These are phyloP conservation scores for Hemicentrotus pulcherrimus DNA, from an alignment of 35 echinoderm and acorn worm species.

Conservation along the genomic window DNA sequence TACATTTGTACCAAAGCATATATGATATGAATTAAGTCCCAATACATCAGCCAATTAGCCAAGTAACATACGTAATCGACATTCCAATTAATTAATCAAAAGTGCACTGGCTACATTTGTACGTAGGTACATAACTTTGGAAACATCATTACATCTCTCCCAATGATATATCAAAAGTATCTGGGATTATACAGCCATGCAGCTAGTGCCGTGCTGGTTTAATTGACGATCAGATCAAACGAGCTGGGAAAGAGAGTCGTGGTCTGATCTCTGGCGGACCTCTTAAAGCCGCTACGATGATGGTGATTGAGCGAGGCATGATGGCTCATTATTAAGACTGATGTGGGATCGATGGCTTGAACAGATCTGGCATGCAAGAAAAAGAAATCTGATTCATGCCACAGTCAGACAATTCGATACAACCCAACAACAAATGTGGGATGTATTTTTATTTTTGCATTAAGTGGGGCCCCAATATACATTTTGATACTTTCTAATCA, in stretches of 20 bases:
- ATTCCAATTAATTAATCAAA: not conserved
- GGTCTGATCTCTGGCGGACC: not conserved
- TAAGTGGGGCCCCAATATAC: no score
- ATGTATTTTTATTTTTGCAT: no score
- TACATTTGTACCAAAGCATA: no score
- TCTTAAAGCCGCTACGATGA: not conserved
- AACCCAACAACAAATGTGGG: not conserved
- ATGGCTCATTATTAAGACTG: conserved; percentile 13
- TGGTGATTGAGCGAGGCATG: conserved; percentile 8
- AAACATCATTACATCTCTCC: not conserved
- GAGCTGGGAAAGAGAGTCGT: not conserved
- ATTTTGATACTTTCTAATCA: no score
- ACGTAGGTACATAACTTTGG: not conserved
- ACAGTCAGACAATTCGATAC: not conserved
- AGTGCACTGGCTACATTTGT: not conserved
- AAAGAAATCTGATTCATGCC: not conserved
- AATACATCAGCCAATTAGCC: not conserved
- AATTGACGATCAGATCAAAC: not conserved
- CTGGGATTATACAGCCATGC: not conserved
- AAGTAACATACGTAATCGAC: not conserved
- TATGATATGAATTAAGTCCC: not conserved
- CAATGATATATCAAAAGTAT: not conserved
- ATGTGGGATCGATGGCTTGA: not conserved
- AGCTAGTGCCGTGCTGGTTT: not conserved
- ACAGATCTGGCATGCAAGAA: not conserved